phyloP scores from a whole-genome alignment of 2,797 vertebrate species.

The Crocodylus rhombifer region DNA sequence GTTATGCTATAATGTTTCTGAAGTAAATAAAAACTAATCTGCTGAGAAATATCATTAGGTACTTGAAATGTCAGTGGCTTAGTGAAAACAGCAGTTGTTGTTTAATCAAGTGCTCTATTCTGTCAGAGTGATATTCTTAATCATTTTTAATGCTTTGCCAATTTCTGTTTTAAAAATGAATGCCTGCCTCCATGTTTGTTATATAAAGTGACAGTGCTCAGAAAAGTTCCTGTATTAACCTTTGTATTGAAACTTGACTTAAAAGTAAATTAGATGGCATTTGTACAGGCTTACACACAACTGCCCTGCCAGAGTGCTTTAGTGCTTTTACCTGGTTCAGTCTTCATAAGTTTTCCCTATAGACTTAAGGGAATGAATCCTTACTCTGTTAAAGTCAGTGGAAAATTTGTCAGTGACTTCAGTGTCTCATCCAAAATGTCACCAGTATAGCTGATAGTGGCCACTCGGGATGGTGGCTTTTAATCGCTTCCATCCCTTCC shows the following conservation, averaged over 20 bases:
- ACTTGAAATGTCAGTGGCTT: constrained; percentile 55
- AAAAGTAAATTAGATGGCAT: neutral
- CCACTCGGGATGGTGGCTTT: neutral
- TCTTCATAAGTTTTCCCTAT: neutral
- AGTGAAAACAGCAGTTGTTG: constrained; percentile 8
- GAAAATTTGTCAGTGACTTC: neutral
- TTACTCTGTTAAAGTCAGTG: neutral
- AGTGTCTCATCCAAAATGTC: neutral
- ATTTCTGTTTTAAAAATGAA: neutral
- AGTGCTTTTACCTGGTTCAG: neutral
- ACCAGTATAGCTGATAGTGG: neutral
- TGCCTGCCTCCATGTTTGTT: neutral
- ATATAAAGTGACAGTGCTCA: neutral
- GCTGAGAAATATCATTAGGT: constrained; percentile 1
- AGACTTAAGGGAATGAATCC: neutral
- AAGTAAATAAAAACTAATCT: constrained; percentile 31
- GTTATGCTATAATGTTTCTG: constrained; percentile 8
- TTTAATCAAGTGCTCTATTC: constrained; percentile 12
- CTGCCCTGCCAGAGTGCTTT: neutral
- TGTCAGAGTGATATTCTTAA: neutral
- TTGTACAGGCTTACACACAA: neutral
- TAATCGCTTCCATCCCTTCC: neutral
- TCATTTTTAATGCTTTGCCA: neutral
- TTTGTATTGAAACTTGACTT: neutral
- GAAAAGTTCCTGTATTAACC: neutral